Conservation (phyloP, 2,797 vertebrate genomes). For the Falco berigora region DNA sequence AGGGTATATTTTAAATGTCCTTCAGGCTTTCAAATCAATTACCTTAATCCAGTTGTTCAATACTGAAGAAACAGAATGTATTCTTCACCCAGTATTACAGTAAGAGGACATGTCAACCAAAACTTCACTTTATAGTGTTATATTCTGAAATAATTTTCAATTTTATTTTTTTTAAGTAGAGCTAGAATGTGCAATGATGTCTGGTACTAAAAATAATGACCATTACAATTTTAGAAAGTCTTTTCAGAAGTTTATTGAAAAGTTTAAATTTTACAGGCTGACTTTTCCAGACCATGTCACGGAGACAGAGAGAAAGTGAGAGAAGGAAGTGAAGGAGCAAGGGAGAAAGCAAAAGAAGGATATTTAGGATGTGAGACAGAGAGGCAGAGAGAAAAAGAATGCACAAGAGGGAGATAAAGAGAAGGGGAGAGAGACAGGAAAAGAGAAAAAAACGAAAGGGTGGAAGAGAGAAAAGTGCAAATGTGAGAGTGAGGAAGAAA, state of each 20-base stretch:
- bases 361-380: not conserved
- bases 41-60: not conserved
- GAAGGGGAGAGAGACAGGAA: not conserved
- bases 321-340: not conserved
- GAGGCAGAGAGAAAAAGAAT: not conserved
- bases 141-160: not conserved
- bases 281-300: not conserved
- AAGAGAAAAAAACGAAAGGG: not conserved
- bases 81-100: not conserved
- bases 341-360: not conserved
- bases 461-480: not conserved
- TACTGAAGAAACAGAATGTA: not conserved
- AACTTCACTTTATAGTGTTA: not conserved
- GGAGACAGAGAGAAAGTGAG: not conserved
- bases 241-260: not conserved
- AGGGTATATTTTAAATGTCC: not conserved
- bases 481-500: not conserved
- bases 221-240: not conserved
- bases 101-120: not conserved
- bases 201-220: not conserved
- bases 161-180: not conserved
- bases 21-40: not conserved
- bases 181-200: not conserved
- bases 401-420: not conserved
- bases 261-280: not conserved